Base-by-base conservation (phyloP, 2,888 invertebrate genomes). In the Priocnemis perturbator region DNA sequence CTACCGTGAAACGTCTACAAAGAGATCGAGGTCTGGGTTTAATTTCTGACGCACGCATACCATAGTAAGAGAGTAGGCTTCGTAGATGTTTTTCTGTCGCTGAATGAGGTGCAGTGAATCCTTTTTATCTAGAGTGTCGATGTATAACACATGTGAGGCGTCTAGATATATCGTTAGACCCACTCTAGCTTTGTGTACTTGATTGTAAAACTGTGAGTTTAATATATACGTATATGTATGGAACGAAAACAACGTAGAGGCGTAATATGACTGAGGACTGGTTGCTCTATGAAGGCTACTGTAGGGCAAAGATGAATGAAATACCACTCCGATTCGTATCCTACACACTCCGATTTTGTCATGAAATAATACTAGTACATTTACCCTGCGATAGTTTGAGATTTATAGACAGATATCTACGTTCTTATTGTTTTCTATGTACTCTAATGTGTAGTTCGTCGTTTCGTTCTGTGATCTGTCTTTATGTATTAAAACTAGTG, bases 131-230 rank as follows among this genome's bases (percentile, higher is more conserved):
- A 72, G 55, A 59, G 17, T 57, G 58, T 64, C 57, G 53, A 45
- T 64, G 53, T 66, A 63, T 65, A 65, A 30, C 21, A 50, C 61
- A 37, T 37, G 11, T 37, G 37, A 19, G n/a, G 44, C 64, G 53
- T 64, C 44, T 65, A 74, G 55, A 44, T 5, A 50, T 67, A 63
- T 53, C 23, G 60, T 71, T 74, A 69, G 68, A 57, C 60, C 62
- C 64, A 64, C 70, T n/a, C n/a, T 70, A 75, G 76, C 73, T 71
- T 75, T 66, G 47, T 69, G 75, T 64, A 74, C 58, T 60, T 64
- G 20, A 55, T 66, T 70, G 68, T 65, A 64, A 78, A 65, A 72
- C 60, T 37, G 72, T 60, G 67, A 62, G 64, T 45, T 68, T 68
- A 73, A 76, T 76, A 66, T 65, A 37, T 37, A 37, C 14, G 37